phyloP scores from a whole-genome alignment of 35 echinoderm and acorn worm species.

The Amphiura filiformis region DNA sequence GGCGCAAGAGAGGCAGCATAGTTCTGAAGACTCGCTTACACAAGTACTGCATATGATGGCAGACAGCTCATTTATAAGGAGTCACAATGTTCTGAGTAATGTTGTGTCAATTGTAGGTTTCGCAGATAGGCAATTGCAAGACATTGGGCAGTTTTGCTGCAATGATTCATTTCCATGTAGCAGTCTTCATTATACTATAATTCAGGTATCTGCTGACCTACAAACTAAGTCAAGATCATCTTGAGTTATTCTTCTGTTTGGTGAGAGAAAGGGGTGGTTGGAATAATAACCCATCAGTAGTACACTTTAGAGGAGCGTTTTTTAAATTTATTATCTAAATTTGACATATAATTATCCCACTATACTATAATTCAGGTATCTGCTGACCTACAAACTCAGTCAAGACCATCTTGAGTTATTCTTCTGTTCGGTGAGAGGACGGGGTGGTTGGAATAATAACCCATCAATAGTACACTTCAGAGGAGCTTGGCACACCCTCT shows the following conservation, averaged over 20 bases:
- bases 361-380: constrained; percentile 25
- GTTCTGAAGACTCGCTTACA: no score
- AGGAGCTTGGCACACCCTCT: not conserved
- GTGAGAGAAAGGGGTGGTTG: not conserved
- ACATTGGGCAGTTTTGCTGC: not conserved
- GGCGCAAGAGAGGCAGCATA: no score
- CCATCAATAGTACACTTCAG: constrained; percentile 21
- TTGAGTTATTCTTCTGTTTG: constrained; percentile 16
- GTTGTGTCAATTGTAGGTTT: not conserved
- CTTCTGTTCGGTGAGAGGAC: constrained; percentile 29
- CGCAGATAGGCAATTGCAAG: not conserved
- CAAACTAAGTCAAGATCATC: not conserved
- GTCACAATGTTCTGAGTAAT: no score
- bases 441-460: constrained; percentile 50
- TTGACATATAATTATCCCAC: no score
- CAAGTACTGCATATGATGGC: no score
- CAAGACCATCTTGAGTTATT: constrained; percentile 70
- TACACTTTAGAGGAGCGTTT: no score
- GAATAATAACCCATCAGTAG: constrained; percentile 30
- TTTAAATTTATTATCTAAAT: no score
- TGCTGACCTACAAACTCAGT: constrained; percentile 53
- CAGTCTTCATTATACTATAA: not conserved
- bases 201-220: constrained; percentile 18
- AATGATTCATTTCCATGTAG: not conserved
- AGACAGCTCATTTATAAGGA: no score